Percentiles rank a stretch among this genome's conserved stretches.
phyloP scores from a whole-genome alignment of 30 jellyfish, hydroid and myxozoan species.

The Catostylus mosaicus region DNA sequence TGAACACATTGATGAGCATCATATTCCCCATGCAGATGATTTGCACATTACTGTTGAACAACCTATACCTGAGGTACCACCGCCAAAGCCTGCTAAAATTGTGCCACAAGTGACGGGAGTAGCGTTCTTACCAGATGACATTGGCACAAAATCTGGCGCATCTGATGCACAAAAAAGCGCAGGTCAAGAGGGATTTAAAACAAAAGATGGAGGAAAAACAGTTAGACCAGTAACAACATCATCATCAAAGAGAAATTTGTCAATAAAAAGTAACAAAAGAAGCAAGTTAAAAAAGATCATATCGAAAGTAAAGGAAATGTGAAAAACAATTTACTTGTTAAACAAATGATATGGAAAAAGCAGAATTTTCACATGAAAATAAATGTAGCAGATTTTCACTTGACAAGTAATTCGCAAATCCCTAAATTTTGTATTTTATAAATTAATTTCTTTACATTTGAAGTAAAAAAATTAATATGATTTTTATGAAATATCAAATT shows the following conservation, averaged over 20 bases:
- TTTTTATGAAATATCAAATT: too few relatives aligned
- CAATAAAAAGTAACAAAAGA: not conserved
- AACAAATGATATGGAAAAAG: too few relatives aligned
- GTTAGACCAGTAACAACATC: slow-evolving; percentile 64
- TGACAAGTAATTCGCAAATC: too few relatives aligned
- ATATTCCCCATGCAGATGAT: slow-evolving; percentile 60
- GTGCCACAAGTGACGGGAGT: slow-evolving; percentile 76
- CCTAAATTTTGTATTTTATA: too few relatives aligned
- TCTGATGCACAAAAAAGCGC: slow-evolving; percentile 56
- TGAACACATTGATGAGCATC: slow-evolving; percentile 60
- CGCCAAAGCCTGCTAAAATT: slow-evolving; percentile 70
- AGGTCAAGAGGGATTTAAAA: slow-evolving; percentile 65
- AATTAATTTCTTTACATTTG: too few relatives aligned
- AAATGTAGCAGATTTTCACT: too few relatives aligned
- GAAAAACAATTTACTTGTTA: not conserved
- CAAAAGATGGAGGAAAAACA: slow-evolving; percentile 58
- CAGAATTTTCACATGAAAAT: too few relatives aligned
- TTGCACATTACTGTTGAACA: slow-evolving; percentile 73
- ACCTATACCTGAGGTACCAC: slow-evolving; percentile 74
- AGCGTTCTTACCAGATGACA: slow-evolving; percentile 67
- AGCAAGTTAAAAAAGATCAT: not conserved
- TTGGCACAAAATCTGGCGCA: slow-evolving; percentile 67
- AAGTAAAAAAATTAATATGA: too few relatives aligned
- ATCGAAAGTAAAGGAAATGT: not conserved
- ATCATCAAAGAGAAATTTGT: slow-evolving; percentile 49